phyloP scores from a whole-genome alignment of 2,888 invertebrate species.

The Drosophila lacicola region DNA sequence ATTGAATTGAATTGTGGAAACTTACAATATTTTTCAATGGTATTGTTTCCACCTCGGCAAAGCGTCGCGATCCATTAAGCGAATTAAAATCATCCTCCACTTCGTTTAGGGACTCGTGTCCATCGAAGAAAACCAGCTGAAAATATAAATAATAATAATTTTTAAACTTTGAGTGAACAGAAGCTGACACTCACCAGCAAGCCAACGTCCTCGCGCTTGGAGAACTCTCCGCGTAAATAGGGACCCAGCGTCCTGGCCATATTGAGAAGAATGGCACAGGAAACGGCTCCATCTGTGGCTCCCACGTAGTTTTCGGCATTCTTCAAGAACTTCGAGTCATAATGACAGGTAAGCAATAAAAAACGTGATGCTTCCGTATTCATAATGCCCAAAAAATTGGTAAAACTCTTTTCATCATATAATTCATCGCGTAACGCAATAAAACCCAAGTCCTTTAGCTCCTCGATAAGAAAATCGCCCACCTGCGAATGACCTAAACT shows the following conservation, averaged over 20 bases:
- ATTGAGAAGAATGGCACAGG: conserved; percentile 95
- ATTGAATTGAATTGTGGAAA: conserved; percentile 15
- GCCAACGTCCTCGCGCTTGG: conserved; percentile 86
- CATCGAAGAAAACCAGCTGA: conserved; percentile 98
- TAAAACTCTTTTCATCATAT: conserved; percentile 69
- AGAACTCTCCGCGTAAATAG: conserved; percentile 83
- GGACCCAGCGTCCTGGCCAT: conserved; percentile 88
- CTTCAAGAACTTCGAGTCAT: conserved; percentile 89
- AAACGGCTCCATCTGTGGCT: conserved; percentile 98
- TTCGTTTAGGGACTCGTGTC: conserved; percentile 96
- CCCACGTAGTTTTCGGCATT: conserved; percentile 79
- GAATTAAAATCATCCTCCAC: conserved; percentile 93
- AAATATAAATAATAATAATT: conserved; percentile 73
- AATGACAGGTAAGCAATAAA: conserved; percentile 90
- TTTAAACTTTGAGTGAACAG: neutral
- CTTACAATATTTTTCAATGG: conserved; percentile 87
- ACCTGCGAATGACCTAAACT: conserved; percentile 48
- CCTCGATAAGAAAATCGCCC: conserved; percentile 22
- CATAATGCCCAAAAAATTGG: conserved; percentile 90
- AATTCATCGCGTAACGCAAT: conserved; percentile 12
- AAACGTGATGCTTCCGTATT: conserved; percentile 88
- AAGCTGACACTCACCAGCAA: conserved; percentile 32
- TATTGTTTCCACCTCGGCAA: conserved; percentile 89
- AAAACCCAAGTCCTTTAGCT: conserved; percentile 42
- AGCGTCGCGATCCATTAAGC: conserved; percentile 95